phyloP scores from a whole-genome alignment of 2,113 vertebrate genomes.

The Laterallus jamaicensis region DNA sequence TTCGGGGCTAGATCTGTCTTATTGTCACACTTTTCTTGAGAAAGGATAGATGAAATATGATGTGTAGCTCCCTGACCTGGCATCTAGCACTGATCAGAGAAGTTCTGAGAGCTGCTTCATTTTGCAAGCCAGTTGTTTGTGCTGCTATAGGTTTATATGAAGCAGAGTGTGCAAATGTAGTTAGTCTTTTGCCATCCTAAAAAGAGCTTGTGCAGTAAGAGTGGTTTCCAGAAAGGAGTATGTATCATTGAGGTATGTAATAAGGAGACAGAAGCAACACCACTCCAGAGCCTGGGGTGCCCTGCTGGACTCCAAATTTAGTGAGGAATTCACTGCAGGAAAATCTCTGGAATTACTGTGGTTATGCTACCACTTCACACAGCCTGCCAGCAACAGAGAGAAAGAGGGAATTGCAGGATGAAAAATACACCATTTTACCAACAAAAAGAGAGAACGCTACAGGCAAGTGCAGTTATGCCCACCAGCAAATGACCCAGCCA shows the following conservation, averaged over 20 bases:
- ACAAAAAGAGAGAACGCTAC: neutral
- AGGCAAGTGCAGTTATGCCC: neutral
- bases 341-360: neutral
- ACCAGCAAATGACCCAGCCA: constrained; percentile 3
- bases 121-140: neutral
- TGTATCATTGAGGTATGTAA: neutral
- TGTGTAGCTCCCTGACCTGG: neutral
- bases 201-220: neutral
- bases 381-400: neutral
- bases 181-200: neutral
- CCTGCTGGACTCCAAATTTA: neutral
- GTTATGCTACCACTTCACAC: neutral
- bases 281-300: neutral
- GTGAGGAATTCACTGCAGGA: neutral
- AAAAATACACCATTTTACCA: neutral
- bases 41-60: neutral
- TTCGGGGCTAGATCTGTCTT: neutral
- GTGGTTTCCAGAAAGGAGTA: neutral
- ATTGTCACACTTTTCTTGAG: neutral
- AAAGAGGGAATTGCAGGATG: neutral
- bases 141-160: neutral
- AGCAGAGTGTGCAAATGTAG: neutral
- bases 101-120: neutral
- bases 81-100: neutral
- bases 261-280: neutral